Conservation (phyloP, 2,113 vertebrate genomes). For the Cairina moschata region DNA sequence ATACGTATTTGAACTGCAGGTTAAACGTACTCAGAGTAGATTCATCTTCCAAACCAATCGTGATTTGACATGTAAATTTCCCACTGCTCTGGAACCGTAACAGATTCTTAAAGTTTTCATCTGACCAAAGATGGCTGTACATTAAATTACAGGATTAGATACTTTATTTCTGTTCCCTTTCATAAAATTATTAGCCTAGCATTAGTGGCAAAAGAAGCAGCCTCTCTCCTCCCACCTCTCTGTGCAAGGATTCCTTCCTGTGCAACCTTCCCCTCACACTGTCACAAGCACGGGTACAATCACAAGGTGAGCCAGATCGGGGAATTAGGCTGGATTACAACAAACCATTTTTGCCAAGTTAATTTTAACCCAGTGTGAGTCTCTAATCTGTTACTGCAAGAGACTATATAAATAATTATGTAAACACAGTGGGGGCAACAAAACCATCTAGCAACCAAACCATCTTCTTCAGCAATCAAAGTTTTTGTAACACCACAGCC, state of each 20-base stretch:
- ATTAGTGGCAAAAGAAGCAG: neutral
- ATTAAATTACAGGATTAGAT: neutral
- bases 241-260: neutral
- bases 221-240: neutral
- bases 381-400: neutral
- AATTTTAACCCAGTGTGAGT: slow-evolving; percentile 33
- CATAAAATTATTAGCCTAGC: neutral
- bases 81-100: neutral
- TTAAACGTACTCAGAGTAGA: neutral
- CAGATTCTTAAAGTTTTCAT: neutral
- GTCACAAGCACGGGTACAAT: neutral
- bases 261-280: neutral
- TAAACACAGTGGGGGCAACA: neutral
- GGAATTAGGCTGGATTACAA: slow-evolving; percentile 60
- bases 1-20: neutral
- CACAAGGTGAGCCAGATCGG: slow-evolving; percentile 47
- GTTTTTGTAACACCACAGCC: neutral
- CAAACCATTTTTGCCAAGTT: slow-evolving; percentile 33
- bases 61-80: neutral
- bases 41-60: neutral
- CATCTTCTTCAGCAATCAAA: neutral
- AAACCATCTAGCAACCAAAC: accelerated
- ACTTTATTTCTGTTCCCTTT: neutral
- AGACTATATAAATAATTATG: neutral
- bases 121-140: accelerated